phyloP scores from a whole-genome alignment of 2,113 vertebrate species.

The human (Homo sapiens) region DNA sequence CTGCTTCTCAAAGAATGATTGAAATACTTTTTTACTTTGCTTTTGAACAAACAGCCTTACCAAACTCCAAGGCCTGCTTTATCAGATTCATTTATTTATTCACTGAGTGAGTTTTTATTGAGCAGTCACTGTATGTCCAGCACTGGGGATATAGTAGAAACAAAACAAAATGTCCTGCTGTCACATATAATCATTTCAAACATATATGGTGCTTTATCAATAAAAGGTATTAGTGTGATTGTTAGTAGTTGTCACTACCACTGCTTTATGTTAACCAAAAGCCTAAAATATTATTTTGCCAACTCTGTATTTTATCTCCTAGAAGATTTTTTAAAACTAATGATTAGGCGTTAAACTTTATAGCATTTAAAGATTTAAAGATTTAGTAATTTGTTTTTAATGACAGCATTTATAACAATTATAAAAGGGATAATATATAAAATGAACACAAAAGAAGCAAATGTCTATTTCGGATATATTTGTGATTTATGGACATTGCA shows the following conservation, averaged over 20 bases:
- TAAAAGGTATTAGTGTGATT: background rate
- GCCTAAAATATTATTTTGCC: background rate
- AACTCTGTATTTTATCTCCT: background rate
- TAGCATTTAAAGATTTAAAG: background rate
- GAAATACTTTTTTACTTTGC: background rate
- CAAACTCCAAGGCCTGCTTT: background rate
- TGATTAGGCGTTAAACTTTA: conserved; percentile 1
- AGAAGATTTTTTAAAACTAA: background rate
- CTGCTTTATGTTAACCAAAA: background rate
- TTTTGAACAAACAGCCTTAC: background rate
- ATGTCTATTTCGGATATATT: background rate
- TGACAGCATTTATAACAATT: background rate
- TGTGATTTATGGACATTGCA: background rate
- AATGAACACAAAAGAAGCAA: background rate
- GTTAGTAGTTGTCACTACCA: background rate
- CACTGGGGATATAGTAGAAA: background rate
- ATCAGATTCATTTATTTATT: background rate
- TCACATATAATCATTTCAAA: background rate
- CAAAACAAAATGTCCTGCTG: background rate
- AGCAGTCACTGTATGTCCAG: background rate
- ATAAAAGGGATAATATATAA: background rate
- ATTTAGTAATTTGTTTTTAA: background rate
- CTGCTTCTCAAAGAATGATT: background rate
- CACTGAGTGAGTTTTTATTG: background rate
- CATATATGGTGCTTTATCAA: background rate